These are phyloP conservation scores for Noctua pronuba DNA, from an alignment of 2,888 invertebrate species.

Conservation along the genomic window DNA sequence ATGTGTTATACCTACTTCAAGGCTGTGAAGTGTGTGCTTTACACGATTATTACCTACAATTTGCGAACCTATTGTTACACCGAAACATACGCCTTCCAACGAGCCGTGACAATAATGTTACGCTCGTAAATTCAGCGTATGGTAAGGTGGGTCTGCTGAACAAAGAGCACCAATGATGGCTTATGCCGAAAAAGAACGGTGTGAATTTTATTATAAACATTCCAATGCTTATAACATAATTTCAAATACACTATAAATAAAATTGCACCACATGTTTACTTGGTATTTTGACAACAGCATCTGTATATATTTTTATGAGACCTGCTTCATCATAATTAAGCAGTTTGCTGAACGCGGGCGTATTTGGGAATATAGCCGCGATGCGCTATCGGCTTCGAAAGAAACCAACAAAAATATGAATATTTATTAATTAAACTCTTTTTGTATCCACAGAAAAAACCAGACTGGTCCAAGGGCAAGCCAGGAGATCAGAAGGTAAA, in stretches of 20 bases:
- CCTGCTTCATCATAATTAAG: constrained; percentile 57
- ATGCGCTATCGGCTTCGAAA: constrained; percentile 60
- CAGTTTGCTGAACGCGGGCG: constrained; percentile 56
- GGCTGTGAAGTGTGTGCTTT: constrained; percentile 71
- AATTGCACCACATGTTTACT: constrained; percentile 62
- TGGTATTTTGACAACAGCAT: constrained; percentile 51
- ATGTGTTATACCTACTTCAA: constrained; percentile 67
- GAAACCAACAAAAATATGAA: background rate
- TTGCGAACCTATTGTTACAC: constrained; percentile 50
- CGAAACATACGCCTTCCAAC: constrained; percentile 35
- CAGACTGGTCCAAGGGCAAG: constrained; percentile 98
- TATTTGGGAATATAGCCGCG: constrained; percentile 67
- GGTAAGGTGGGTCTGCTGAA: constrained; percentile 46
- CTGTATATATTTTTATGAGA: constrained; percentile 64
- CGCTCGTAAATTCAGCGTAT: constrained; percentile 33
- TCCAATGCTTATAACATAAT: background rate
- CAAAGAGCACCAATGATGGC: constrained; percentile 36
- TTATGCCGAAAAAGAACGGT: constrained; percentile 46
- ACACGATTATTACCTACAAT: constrained; percentile 50
- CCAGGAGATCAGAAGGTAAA: constrained; percentile 97
- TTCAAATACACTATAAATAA: constrained; percentile 21
- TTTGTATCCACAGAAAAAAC: constrained; percentile 95
- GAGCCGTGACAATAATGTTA: constrained; percentile 8
- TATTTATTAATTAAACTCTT: constrained; percentile 38
- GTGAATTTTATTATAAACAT: constrained; percentile 55